A percentile compares a stretch with the other conserved stretches of the same genome.
Conservation (phyloP, 2,113 vertebrate genomes). For the Nannobrachium achirus region DNA sequence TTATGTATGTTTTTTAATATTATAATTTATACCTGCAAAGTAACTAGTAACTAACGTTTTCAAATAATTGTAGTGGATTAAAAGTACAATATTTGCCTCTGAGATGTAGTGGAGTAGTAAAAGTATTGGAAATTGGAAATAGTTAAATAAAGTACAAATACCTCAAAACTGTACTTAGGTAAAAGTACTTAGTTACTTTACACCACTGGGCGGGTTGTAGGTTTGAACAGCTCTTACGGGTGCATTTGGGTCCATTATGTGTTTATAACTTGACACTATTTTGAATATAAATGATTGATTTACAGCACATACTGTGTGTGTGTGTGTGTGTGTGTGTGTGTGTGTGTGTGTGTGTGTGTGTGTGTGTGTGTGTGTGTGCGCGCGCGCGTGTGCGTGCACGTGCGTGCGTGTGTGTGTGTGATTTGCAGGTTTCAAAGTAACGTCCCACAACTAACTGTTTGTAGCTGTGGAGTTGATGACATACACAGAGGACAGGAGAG, state of each 20-base stretch:
- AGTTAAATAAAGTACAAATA: too few species aligned
- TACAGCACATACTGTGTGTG: not conserved
- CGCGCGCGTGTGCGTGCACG: not conserved
- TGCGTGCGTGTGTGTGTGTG: constrained; percentile 6
- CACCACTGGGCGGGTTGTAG: too few species aligned
- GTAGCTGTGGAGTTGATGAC: constrained; percentile 8
- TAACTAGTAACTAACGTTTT: too few species aligned
- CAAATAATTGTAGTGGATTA: too few species aligned
- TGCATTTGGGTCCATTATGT: not conserved
- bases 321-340: not conserved
- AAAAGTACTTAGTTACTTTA: too few species aligned
- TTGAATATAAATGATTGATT: not conserved
- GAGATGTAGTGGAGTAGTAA: too few species aligned
- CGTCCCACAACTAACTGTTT: not conserved
- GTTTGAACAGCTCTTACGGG: too few species aligned
- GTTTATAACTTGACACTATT: not conserved
- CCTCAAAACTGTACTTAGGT: too few species aligned
- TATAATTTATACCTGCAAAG: too few species aligned
- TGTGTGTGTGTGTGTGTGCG: constrained; percentile 12
- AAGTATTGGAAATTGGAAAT: too few species aligned
- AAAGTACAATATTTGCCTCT: too few species aligned
- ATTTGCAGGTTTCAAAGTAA: constrained; percentile 34
- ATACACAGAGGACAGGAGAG: not conserved
- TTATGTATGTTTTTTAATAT: too few species aligned
- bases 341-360: not conserved